Conservation (phyloP, 2,113 vertebrate species). For the Macroglossus sobrinus region DNA sequence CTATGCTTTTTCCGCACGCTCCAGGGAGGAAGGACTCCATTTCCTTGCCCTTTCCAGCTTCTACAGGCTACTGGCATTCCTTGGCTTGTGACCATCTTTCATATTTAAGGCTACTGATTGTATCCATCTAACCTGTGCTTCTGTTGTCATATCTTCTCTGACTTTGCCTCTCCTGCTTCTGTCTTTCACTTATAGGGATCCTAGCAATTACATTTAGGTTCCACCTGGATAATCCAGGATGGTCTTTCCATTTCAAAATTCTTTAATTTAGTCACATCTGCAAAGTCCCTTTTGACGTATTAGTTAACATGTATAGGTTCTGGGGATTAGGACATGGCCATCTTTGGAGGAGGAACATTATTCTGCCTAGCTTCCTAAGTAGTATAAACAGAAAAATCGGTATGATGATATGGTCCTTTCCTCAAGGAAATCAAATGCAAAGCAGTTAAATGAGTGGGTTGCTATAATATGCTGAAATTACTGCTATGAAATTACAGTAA, state of each 20-base stretch:
- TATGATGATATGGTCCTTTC: not conserved
- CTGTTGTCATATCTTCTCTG: not conserved
- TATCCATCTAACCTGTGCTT: not conserved
- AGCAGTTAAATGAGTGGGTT: not conserved
- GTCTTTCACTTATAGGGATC: not conserved
- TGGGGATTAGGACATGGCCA: not conserved
- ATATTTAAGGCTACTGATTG: not conserved
- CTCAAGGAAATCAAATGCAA: not conserved
- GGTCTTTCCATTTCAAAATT: not conserved
- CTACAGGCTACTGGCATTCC: rapidly evolving
- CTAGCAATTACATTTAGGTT: not conserved
- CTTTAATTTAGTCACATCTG: not conserved
- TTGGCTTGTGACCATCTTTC: not conserved
- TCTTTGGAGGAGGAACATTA: not conserved
- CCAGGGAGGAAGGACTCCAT: rapidly evolving
- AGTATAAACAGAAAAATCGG: not conserved
- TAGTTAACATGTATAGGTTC: not conserved
- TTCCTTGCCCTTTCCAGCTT: not conserved
- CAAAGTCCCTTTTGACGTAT: not conserved
- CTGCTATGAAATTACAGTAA: not conserved
- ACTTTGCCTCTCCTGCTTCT: not conserved
- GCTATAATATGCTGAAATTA: not conserved
- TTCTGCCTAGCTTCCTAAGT: not conserved
- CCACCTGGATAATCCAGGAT: not conserved
- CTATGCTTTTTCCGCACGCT: not conserved